Conservation (phyloP, 2,113 vertebrate genomes). For the Sphyrna mokarran region DNA sequence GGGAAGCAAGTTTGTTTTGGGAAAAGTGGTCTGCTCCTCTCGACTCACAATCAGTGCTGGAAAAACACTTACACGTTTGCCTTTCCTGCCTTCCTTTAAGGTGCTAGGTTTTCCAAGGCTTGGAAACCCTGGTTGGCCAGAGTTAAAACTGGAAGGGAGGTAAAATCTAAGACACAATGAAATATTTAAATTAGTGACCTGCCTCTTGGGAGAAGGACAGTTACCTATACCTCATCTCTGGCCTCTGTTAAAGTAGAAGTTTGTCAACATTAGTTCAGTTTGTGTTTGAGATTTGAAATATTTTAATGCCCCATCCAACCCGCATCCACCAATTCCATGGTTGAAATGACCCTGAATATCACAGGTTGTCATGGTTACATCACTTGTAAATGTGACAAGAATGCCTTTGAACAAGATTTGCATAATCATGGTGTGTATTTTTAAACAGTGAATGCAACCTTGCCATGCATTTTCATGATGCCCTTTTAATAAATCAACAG, state of each 20-base stretch:
- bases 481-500: neutral
- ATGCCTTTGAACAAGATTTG: neutral
- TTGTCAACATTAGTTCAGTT: neutral
- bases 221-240: neutral
- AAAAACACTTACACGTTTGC: neutral
- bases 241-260: neutral
- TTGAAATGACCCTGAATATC: neutral
- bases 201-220: neutral
- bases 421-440: neutral
- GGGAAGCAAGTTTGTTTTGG: neutral
- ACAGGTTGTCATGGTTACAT: neutral
- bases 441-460: neutral
- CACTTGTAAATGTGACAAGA: neutral
- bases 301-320: neutral
- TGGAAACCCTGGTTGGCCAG: neutral
- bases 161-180: neutral
- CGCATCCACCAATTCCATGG: neutral
- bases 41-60: neutral
- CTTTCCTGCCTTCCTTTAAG: neutral
- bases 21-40: neutral
- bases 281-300: neutral
- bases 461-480: neutral
- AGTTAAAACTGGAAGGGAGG: neutral
- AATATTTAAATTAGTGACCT: neutral
- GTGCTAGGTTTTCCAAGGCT: neutral